Base-by-base conservation (phyloP, 2,113 vertebrate species). In the Lophura nycthemera region DNA sequence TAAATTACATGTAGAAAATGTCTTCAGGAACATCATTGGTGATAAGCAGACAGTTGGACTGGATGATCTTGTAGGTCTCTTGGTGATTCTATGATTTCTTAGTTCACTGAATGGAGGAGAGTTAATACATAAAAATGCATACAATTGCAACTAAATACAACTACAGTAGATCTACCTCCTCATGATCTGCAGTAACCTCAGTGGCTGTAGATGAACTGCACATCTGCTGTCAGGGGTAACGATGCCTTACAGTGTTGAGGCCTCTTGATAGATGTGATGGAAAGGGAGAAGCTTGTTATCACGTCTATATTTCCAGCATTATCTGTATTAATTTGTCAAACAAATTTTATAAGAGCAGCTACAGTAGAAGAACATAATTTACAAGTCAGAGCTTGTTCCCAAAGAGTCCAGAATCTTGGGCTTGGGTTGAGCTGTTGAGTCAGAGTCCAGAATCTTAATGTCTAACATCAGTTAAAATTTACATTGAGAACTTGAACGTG, bases 351-450 rank as follows among this genome's bases (percentile, higher is more conserved):
- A 30, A 65, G 60, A n/a, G 27, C 11, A 1, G 32, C 36, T 57
- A 16, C 1, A 3, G 6, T 42, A n/a, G 32, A 75, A 38, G 5
- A 27, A 36, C 38, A 0, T 1, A 11, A 25, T 72, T 77, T 24
- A 22, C 59, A 66, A 34, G 36, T 78, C 48, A 48, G 21, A 14
- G 6, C 52, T 82, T 70, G 24, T 70, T 92, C 66, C 20, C 48
- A 77, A 71, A 12, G 24, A 52, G 60, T n/a, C 45, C 7, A 0
- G 42, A 56, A 25, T 73, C 43, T 21, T 64, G 24, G 50, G 13
- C 24, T 52, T 25, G 50, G 7, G 50, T 14, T 52, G 50, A 52
- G 48, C 25, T 52, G 13, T 27, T 6, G 21, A 42, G 71, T 30
- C 65, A 43, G 30, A 47, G 56, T 36, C 45, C 8, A 0, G 48